These are phyloP conservation scores for Champsocephalus esox DNA, from an alignment of 2,797 vertebrate species.

Conservation along the genomic window DNA sequence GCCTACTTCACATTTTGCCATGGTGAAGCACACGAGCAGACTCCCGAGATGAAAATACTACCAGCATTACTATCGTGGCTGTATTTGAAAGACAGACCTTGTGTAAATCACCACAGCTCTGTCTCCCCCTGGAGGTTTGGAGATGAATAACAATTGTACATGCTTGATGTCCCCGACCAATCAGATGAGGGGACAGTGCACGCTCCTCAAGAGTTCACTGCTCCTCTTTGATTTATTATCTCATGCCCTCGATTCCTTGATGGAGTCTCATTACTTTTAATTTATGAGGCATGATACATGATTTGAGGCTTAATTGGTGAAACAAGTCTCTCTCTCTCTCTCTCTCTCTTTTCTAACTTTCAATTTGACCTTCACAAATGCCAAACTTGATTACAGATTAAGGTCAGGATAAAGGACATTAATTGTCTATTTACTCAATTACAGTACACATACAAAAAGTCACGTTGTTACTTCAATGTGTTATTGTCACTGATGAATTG, in stretches of 20 bases:
- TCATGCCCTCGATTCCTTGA: slow-evolving; percentile 33
- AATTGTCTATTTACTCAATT: slow-evolving; percentile 37
- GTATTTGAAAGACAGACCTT: neutral
- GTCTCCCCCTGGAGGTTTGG: neutral
- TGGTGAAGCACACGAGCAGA: no score
- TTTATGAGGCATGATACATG: slow-evolving; percentile 33
- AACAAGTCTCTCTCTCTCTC: slow-evolving; percentile 7
- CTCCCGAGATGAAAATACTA: no score
- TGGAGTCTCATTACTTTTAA: slow-evolving; percentile 42
- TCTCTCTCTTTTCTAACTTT: neutral
- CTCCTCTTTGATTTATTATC: slow-evolving; percentile 35
- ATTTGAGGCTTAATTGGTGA: slow-evolving; percentile 54
- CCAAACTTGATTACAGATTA: slow-evolving; percentile 34
- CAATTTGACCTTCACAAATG: slow-evolving; percentile 52
- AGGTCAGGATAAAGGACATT: slow-evolving; percentile 53
- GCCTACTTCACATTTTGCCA: no score
- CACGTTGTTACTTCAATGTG: slow-evolving; percentile 18
- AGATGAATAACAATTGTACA: neutral
- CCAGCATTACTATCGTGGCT: no score
- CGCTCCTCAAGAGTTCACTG: neutral
- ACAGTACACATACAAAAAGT: slow-evolving; percentile 44
- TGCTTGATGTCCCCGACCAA: neutral
- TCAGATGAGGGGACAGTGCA: neutral
- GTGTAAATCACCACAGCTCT: neutral
- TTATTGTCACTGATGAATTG: slow-evolving; percentile 13